Conservation (phyloP, 2,888 invertebrate genomes). For the Leucophora obtusa region DNA sequence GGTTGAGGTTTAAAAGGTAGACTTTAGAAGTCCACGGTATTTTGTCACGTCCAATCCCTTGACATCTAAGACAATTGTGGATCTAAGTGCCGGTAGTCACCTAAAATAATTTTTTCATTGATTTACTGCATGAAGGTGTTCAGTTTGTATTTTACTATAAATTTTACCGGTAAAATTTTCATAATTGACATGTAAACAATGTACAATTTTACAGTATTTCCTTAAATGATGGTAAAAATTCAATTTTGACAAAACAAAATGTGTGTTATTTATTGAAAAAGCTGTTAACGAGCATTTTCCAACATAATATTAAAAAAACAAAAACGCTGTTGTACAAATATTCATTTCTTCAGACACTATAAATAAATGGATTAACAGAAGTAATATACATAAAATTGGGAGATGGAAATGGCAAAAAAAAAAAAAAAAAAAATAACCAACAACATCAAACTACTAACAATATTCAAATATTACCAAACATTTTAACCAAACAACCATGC, state of each 20-base stretch:
- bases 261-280: conserved; percentile 47
- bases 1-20: too few relatives aligned
- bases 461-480: conserved; percentile 57
- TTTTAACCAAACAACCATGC: background rate
- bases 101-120: too few relatives aligned
- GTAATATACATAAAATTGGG: conserved; percentile 55
- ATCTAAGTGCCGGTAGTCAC: too few relatives aligned
- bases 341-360: conserved; percentile 46
- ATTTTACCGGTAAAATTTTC: conserved; percentile 1
- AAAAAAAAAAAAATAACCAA: background rate
- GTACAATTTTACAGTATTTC: conserved; percentile 47
- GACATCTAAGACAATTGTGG: too few relatives aligned
- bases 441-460: conserved; percentile 21
- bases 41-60: too few relatives aligned
- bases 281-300: conserved; percentile 53
- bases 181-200: conserved; percentile 58
- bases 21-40: too few relatives aligned
- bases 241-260: conserved; percentile 32
- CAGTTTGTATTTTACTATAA: background rate
- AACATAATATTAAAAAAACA: background rate
- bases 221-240: conserved; percentile 39
- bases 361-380: conserved; percentile 62
- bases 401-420: background rate
- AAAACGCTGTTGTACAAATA: conserved; percentile 12
- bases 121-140: background rate